Evolutionary conservation across 2,888 invertebrate species (phyloP).

Genomic region (Piscicola geometra): DNA sequence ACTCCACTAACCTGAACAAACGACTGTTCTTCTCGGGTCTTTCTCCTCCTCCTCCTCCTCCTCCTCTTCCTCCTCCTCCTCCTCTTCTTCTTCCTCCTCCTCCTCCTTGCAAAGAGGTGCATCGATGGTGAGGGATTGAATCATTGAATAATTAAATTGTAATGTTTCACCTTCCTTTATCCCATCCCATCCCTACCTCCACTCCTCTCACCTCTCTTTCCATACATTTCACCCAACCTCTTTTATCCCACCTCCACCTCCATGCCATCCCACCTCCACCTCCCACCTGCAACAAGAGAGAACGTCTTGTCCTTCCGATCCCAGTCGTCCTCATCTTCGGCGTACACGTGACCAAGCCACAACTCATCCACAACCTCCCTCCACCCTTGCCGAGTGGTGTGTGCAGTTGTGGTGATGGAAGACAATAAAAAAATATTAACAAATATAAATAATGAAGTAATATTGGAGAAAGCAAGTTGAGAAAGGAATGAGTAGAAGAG

Average conservation of each 20-base stretch:
- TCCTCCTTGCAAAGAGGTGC: too few species aligned
- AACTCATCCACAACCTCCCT: slow-evolving; percentile 65
- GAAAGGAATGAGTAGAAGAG: not conserved
- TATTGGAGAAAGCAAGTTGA: not conserved
- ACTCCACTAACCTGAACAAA: too few species aligned
- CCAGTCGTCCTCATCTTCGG: slow-evolving; percentile 97
- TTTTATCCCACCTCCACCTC: slow-evolving; percentile 88
- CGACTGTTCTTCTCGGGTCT: too few species aligned
- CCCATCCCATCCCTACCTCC: slow-evolving; percentile 66
- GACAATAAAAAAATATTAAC: too few species aligned
- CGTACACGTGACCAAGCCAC: slow-evolving; percentile 89
- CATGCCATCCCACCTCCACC: slow-evolving; percentile 74
- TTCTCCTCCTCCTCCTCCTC: too few species aligned
- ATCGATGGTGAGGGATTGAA: too few species aligned
- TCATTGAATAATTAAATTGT: too few species aligned
- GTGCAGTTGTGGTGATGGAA: not conserved
- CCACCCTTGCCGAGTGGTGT: not conserved
- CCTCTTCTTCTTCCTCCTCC: too few species aligned
- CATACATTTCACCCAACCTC: slow-evolving; percentile 74
- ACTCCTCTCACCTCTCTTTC: too few species aligned
- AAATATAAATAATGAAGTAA: not conserved
- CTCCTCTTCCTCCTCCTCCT: too few species aligned
- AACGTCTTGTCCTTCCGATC: slow-evolving; percentile 95
- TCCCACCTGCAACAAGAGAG: slow-evolving; percentile 73
- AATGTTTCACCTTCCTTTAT: too few species aligned